Evolutionary conservation across 1,140 invertebrate species (phyloP).

Genomic region (Mizuhopecten yessoensis): DNA sequence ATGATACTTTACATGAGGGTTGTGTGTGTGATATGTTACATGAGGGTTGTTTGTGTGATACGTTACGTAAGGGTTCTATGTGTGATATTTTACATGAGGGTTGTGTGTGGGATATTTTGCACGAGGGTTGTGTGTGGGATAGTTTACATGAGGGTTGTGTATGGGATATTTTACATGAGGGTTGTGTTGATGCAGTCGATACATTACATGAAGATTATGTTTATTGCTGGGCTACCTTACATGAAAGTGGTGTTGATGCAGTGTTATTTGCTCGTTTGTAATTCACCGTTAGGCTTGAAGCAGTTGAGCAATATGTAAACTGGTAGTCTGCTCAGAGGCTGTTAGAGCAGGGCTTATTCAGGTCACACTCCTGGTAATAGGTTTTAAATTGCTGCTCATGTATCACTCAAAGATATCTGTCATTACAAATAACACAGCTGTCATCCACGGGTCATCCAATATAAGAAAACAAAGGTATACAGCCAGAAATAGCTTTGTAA

Average conservation of each 20-base stretch:
- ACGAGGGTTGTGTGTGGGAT: no score
- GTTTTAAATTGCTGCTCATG: not conserved
- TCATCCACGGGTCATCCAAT: not conserved
- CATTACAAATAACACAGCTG: not conserved
- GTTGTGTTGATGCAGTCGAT: no score
- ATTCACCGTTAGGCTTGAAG: constrained; percentile 1
- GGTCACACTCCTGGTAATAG: not conserved
- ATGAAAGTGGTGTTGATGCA: constrained; percentile 7
- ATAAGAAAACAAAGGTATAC: not conserved
- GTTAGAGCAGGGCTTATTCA: not conserved
- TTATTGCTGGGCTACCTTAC: no score
- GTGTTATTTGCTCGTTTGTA: not conserved
- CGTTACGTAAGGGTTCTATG: no score
- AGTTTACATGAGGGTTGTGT: no score
- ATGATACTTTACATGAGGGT: no score
- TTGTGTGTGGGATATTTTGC: no score
- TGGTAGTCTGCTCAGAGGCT: not conserved
- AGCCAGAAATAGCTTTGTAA: constrained; percentile 26
- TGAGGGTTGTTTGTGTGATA: no score
- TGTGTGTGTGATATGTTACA: no score
- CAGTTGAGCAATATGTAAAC: not conserved
- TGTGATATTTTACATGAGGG: no score
- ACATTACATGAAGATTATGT: no score
- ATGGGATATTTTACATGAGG: no score
- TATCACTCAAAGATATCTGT: not conserved